Conservation (phyloP, 2,888 invertebrate genomes). For the Drosophila mimetica region DNA sequence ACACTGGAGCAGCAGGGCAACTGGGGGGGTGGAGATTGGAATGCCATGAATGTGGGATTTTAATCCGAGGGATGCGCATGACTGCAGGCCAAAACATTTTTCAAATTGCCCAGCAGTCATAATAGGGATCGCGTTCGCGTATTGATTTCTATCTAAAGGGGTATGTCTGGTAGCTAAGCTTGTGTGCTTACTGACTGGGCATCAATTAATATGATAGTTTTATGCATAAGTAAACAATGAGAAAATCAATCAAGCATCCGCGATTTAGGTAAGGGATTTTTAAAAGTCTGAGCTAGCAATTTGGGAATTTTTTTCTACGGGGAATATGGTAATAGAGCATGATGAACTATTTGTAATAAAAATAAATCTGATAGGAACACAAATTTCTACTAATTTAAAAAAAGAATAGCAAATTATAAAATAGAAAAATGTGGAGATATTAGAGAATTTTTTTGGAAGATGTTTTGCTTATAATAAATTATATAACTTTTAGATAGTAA, state of each 20-base stretch:
- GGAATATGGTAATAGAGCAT: neutral
- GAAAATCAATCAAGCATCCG: slow-evolving; percentile 23
- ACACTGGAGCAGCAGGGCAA: slow-evolving; percentile 81
- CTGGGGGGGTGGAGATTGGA: slow-evolving; percentile 47
- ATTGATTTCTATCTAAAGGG: slow-evolving; percentile 50
- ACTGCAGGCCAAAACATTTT: slow-evolving; percentile 57
- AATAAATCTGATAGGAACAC: no score
- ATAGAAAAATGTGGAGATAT: no score
- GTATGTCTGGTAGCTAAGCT: slow-evolving; percentile 14
- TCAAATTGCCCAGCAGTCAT: slow-evolving; percentile 38
- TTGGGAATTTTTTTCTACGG: neutral
- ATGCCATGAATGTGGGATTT: slow-evolving; percentile 9
- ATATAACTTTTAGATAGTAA: no score
- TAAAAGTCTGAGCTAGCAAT: neutral
- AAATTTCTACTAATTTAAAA: no score
- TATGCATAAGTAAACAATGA: slow-evolving; percentile 53
- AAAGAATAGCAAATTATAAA: no score
- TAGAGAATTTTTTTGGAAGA: no score
- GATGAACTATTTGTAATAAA: no score
- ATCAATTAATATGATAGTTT: slow-evolving; percentile 53
- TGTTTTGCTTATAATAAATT: no score
- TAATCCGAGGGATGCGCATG: slow-evolving; percentile 43
- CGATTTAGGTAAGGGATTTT: neutral
- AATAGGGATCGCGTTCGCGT: slow-evolving; percentile 45
- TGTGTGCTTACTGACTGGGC: slow-evolving; percentile 40